These are phyloP conservation scores for Heliconius nattereri DNA, from an alignment of 1,140 invertebrate genomes.

Conservation along the genomic window DNA sequence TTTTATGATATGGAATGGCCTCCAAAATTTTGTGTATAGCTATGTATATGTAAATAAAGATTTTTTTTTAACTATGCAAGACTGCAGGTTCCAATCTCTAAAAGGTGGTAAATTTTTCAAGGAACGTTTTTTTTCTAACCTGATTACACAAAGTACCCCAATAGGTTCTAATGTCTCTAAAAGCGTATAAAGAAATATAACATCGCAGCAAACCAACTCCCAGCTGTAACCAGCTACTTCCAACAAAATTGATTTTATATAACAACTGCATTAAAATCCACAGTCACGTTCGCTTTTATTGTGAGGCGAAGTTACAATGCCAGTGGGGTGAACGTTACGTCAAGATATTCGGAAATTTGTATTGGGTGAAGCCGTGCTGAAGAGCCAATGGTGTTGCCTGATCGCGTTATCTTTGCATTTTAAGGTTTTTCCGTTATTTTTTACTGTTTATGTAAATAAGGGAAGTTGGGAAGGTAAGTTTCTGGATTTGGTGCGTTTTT, in stretches of 20 bases:
- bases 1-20: too few species aligned
- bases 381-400: background rate
- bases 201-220: background rate
- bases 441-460: background rate
- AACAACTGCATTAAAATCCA: constrained; percentile 58
- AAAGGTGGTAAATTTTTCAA: too few species aligned
- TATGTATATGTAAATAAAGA: too few species aligned
- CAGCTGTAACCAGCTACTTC: constrained; percentile 47
- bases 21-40: too few species aligned
- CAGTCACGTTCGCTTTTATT: constrained; percentile 65
- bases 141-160: too few species aligned
- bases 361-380: constrained; percentile 13
- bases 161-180: too few species aligned
- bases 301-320: constrained; percentile 64
- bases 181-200: background rate
- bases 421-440: background rate
- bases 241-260: constrained; percentile 61
- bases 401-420: constrained; percentile 1
- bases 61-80: too few species aligned
- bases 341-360: constrained; percentile 13
- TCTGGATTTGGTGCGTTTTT: background rate
- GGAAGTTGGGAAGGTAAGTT: background rate
- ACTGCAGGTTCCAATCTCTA: too few species aligned
- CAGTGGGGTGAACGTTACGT: constrained; percentile 30
- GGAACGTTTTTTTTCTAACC: too few species aligned